These are phyloP conservation scores for Pogonognathellus flavescens DNA, from an alignment of 1,140 invertebrate genomes.

Conservation along the genomic window DNA sequence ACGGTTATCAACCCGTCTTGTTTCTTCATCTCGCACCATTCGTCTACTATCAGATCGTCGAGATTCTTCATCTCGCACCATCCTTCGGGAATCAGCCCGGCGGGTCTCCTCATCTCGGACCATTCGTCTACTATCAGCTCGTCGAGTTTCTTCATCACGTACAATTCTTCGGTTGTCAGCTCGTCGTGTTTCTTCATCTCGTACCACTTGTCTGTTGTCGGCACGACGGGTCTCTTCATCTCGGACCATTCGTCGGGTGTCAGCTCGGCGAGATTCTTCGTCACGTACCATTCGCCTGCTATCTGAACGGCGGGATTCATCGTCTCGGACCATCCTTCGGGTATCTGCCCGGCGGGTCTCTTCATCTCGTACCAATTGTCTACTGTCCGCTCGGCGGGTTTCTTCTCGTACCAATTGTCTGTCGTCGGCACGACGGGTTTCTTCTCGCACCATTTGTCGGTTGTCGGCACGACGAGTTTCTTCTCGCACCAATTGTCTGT, in stretches of 20 bases:
- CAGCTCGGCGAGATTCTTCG: conserved; percentile 6
- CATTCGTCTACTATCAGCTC: background rate
- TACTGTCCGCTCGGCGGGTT: background rate
- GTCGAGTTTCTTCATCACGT: background rate
- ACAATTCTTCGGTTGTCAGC: too few relatives aligned
- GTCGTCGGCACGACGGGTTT: background rate
- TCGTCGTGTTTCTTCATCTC: too few relatives aligned
- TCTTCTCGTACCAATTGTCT: background rate
- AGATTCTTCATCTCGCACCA: conserved; percentile 42
- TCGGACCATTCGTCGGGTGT: conserved; percentile 3
- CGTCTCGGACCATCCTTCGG: background rate
- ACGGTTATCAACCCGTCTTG: background rate
- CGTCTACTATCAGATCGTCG: conserved; percentile 30
- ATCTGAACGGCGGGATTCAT: background rate
- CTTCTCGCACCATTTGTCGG: conserved; percentile 10
- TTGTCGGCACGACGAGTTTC: background rate
- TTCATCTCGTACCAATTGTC: background rate
- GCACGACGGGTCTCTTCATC: background rate
- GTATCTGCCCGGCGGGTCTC: background rate
- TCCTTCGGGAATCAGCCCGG: conserved; percentile 1
- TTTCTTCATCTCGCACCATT: conserved; percentile 23
- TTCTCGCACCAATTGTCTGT: conserved; percentile 43
- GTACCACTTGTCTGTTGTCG: background rate
- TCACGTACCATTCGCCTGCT: conserved; percentile 25
- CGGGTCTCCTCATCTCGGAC: conserved; percentile 33